Evolutionary conservation across 2,888 invertebrate genomes (phyloP), one percentile per base, ranked within the genome.

Genomic region (Brenthis daphne): DNA sequence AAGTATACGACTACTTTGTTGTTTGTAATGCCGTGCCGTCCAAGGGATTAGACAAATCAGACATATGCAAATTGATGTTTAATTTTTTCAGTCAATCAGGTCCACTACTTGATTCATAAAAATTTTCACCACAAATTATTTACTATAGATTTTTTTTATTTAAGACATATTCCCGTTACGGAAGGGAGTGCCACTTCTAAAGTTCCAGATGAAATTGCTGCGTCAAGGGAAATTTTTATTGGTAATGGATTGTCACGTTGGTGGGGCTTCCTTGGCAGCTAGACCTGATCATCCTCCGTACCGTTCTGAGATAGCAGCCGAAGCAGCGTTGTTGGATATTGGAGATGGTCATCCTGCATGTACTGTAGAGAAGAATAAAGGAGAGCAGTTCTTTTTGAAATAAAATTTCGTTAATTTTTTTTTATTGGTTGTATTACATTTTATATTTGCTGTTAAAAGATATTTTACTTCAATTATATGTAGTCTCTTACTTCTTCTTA

Each of bases 161-260:
- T 6, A 78, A 88, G 89, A 78, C 54, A 79, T 87, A 67, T 57
- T 80, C 2, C 85, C 85, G 55, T 47, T 57, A 6, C 77, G 73
- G 13, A 76, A 75, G 16, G 50, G 76, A 0, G 82, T 89, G 1
- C 85, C 86, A 0, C 79, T 88, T 0, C 76, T 88, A 5, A 85
- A 82, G 60, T 88, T 89, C 69, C 83, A 84, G 53, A 69, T 91
- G 67, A 90, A 89, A 64, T 65, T 90, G 12, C 16, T 88, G 0
- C 68, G 78, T 0, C 74, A 80, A 0, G 86, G 85, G 0, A 81
- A 80, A 65, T 90, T 79, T 65, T 77, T 91, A 1, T 69, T 90
- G 53, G 78, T 89, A 77, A 77, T 83, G 71, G 89, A 90, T 70
- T 91, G 91, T 61, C 75, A 76, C 20, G 56, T 76, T 1, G 79